A percentile compares a stretch with the other conserved stretches of the same genome.
phyloP scores from a whole-genome alignment of 2,113 vertebrate genomes.

The Microtus oregoni region DNA sequence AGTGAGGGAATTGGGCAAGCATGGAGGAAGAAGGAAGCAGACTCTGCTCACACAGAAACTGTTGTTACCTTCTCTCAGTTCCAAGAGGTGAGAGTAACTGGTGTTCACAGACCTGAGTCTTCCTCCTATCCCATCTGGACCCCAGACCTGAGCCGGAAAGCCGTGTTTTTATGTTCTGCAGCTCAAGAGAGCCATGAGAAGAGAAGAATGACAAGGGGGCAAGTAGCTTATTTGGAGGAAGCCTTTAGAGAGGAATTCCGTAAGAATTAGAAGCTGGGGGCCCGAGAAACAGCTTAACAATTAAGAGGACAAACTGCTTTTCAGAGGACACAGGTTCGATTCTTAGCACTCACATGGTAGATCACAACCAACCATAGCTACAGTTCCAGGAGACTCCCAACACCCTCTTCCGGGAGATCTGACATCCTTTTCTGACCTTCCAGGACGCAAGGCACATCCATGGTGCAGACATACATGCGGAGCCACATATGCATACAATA shows the following conservation, averaged over 20 bases:
- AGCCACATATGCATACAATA: neutral
- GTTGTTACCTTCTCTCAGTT: neutral
- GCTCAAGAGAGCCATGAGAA: neutral
- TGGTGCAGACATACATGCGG: neutral
- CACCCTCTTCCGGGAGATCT: neutral
- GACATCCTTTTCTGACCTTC: too few relatives aligned
- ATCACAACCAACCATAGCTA: too few relatives aligned
- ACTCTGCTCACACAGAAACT: neutral
- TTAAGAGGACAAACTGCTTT: neutral
- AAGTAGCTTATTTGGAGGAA: neutral
- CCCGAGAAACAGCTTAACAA: neutral
- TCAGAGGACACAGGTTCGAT: neutral
- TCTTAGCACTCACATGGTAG: neutral
- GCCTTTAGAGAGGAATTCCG: neutral
- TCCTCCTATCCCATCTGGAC: rapidly evolving
- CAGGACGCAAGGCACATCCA: neutral
- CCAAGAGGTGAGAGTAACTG: neutral
- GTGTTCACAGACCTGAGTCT: neutral
- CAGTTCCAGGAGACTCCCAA: neutral
- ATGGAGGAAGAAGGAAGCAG: neutral
- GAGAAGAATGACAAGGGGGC: neutral
- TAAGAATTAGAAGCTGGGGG: neutral
- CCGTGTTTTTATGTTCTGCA: neutral
- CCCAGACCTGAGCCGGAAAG: too few relatives aligned
- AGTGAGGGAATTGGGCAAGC: neutral